Evolutionary conservation across 2,888 invertebrate genomes (phyloP), one percentile per base, ranked within the genome.

Genomic region (Sphaerophoria rueppellii): DNA sequence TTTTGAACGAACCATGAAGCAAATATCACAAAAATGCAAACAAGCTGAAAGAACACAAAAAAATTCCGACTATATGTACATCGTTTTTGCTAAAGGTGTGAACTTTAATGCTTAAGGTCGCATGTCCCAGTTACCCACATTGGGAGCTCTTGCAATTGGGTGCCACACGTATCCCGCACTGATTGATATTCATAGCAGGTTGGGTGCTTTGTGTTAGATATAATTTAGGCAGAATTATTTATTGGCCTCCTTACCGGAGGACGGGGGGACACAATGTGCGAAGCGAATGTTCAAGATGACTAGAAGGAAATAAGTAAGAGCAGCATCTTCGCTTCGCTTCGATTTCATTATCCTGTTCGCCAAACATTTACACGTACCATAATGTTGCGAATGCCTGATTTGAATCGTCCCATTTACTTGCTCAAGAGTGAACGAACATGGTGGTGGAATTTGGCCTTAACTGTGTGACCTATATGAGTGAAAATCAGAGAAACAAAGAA

Each of bases 211-310:
- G 76, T 77, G 85, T 85, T 85, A 73, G 81, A 77, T 81, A 85
- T 85, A 81, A 85, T 85, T 85, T 77, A 69, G 76, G 37, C 65
- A 50, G 85, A 85, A 85, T 85, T 85, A 81, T 85, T 85, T 85
- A 85, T 85, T 77, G 81, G 76, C 81, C 81, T 73, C 40, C 76
- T 72, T 70, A 58, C 69, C 71, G 37, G 35, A 6, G 32, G 11
- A 35, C 7, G 54, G 12, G 9, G 43, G 34, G 35, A 61, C 14
- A 24, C 24, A 24, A 24, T 24, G 24, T 24, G 24, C 24, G 2
- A 24, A 24, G 24, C 24, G 2, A 24, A 24, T 24, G 54, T 35
- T 2, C 16, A 16, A 37, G 57, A 40, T 4, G 12, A 24, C 40
- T 60, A 16, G 16, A 16, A 58, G 37, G 16, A 2, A 52, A 1